Evolutionary conservation across 2,888 invertebrate species (phyloP), one percentile per base, ranked within the genome.

Genomic region (Dorcus parallelipipedus): DNA sequence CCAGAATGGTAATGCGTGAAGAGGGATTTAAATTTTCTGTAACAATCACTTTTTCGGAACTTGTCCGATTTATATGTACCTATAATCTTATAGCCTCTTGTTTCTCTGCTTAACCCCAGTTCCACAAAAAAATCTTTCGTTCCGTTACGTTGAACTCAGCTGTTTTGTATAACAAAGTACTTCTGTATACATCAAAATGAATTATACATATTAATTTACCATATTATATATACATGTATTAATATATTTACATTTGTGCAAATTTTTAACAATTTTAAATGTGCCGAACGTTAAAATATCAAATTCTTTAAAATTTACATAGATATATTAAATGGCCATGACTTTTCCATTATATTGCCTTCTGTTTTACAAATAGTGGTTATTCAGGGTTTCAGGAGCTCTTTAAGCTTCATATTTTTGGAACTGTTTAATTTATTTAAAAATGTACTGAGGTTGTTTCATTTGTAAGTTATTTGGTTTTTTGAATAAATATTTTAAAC

Each of bases 361-460:
- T 68, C 66, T 66, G 69, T 70, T 70, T 67, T 65, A 66, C 62
- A 65, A 65, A 69, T 69, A 69, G 71, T 74, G 76, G 76, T 83
- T 79, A 81, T 81, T 81, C 80, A 80, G 79, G 80, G 78, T 80
- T 76, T 80, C 81, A 79, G 81, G 82, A 81, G 81, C 82, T 81
- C 81, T 70, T 71, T 73, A 71, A 75, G 77, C 77, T 77, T 70
- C 77, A 71, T 77, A 78, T 78, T 78, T 78, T 78, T 78, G 76
- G 78, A 78, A 77, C 76, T 76, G 76, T 77, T 78, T 78, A 70
- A 70, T 70, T 78, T 77, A 75, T 76, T 78, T 78, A 76, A 73
- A 77, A 76, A 75, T 77, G 77, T 77, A 78, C 77, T 76, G 77
- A 72, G 76, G 75, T 75, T 78, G 78, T 78, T 78, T 76, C 74